Conservation (phyloP, 2,113 vertebrate genomes). For the Nerophis lumbriciformis region DNA sequence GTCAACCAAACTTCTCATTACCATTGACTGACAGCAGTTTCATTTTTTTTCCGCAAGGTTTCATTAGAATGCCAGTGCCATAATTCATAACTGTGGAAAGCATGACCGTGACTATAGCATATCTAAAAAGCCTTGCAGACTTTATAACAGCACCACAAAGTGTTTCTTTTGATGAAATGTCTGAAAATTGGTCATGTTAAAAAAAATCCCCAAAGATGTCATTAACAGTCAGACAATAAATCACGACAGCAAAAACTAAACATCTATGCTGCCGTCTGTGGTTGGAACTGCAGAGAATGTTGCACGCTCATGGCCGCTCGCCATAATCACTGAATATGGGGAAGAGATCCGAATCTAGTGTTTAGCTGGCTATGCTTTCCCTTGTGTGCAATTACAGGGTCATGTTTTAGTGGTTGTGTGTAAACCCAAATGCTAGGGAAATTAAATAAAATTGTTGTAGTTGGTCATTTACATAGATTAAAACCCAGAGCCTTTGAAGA, state of each 20-base stretch:
- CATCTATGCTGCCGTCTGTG: constrained; percentile 35
- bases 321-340: constrained; percentile 25
- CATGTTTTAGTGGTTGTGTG: constrained; percentile 8
- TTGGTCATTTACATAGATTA: not conserved
- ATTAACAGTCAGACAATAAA: constrained; percentile 41
- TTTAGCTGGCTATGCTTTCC: constrained; percentile 1
- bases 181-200: constrained; percentile 6
- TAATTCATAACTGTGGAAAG: constrained; percentile 25
- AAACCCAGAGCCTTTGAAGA: not conserved
- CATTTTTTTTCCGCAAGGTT: not conserved
- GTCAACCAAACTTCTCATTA: constrained; percentile 5
- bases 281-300: constrained; percentile 29
- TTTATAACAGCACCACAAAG: constrained; percentile 11
- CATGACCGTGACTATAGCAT: constrained; percentile 8
- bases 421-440: constrained; percentile 2
- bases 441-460: not conserved
- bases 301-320: constrained; percentile 23
- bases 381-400: not conserved
- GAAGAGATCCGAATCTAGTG: constrained; percentile 12
- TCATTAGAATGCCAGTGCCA: not conserved
- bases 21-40: not conserved
- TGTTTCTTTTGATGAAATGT: constrained; percentile 21
- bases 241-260: constrained; percentile 21
- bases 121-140: constrained; percentile 1
- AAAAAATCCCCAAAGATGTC: constrained; percentile 18